Evolutionary conservation across 1,140 invertebrate species (phyloP).

Genomic region (Colletes gigas): DNA sequence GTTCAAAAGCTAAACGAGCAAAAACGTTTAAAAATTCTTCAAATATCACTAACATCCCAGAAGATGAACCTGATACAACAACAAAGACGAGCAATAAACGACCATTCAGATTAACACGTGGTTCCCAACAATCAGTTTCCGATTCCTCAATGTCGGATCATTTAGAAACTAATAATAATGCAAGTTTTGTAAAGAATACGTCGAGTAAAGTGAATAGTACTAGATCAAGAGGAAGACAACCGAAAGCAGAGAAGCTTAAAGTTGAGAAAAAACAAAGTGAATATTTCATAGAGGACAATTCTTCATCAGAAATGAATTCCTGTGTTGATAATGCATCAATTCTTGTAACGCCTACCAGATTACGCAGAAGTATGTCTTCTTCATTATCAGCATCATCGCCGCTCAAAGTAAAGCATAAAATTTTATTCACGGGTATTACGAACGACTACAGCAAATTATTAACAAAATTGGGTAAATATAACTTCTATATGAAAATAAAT

Average conservation of each 20-base stretch:
- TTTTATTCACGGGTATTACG: conserved; percentile 70
- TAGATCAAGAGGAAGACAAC: neutral
- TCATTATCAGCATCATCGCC: neutral
- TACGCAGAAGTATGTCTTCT: neutral
- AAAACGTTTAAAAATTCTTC: too few species aligned
- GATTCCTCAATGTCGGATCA: neutral
- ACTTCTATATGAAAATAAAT: neutral
- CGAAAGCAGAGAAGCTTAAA: neutral
- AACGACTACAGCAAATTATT: conserved; percentile 51
- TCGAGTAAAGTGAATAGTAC: neutral
- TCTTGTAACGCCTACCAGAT: conserved; percentile 6
- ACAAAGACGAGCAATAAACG: too few species aligned
- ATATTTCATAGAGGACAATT: neutral
- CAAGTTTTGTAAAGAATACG: neutral
- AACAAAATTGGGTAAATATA: conserved; percentile 60
- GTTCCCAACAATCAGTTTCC: too few species aligned
- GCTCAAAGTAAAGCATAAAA: conserved; percentile 44
- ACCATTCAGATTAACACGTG: too few species aligned
- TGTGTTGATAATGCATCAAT: conserved; percentile 1
- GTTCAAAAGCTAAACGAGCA: conserved; percentile 3
- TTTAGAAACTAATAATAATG: neutral
- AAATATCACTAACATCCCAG: too few species aligned
- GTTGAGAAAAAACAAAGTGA: neutral
- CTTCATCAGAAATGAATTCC: neutral
- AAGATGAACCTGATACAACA: too few species aligned